Conservation (phyloP, 2,888 invertebrate genomes). For the Stenurella melanura region DNA sequence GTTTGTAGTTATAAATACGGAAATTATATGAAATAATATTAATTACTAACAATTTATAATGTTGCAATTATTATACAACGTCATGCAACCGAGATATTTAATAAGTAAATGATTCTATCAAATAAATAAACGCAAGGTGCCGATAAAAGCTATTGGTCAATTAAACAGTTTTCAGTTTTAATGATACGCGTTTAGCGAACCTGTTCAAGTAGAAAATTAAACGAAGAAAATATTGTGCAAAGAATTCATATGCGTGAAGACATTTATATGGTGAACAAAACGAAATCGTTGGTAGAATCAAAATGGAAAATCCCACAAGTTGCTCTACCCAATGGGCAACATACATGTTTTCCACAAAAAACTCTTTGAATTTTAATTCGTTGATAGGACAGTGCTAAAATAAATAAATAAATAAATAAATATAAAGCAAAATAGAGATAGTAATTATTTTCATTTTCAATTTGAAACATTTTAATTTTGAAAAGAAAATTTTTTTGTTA, state of each 20-base stretch:
- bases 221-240: not conserved
- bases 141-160: conserved; percentile 3
- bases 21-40: conserved; percentile 22
- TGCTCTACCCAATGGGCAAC: no score
- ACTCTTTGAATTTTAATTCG: no score
- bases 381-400: no score
- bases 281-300: no score
- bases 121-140: not conserved
- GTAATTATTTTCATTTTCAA: no score
- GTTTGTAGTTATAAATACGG: conserved; percentile 4
- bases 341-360: no score
- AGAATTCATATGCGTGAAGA: not conserved
- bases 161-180: conserved; percentile 7
- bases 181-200: not conserved
- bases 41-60: conserved; percentile 13
- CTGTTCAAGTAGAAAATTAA: conserved; percentile 1
- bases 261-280: no score
- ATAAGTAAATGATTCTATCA: conserved; percentile 1
- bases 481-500: no score
- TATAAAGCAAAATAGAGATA: no score
- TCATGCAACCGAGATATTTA: conserved; percentile 8
- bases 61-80: conserved; percentile 16
- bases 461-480: no score
- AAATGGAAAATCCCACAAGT: no score
- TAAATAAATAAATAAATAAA: no score